Percentiles rank a stretch among this genome's conserved stretches.
phyloP scores from a whole-genome alignment of 2,888 invertebrate species.

The Noctua janthe region DNA sequence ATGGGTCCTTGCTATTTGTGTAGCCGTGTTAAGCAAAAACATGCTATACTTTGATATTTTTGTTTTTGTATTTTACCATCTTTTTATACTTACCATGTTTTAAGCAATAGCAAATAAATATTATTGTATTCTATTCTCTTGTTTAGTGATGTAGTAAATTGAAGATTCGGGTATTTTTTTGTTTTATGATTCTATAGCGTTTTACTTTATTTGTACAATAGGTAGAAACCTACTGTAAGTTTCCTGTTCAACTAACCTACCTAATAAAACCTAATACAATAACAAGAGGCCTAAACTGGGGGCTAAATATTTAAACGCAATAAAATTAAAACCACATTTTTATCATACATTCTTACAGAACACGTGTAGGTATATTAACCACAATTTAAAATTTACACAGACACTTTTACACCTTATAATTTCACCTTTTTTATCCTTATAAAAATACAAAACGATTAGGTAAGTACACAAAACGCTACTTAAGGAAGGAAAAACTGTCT shows the following conservation, averaged over 20 bases:
- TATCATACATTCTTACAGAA: background rate
- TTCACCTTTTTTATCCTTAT: background rate
- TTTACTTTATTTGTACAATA: background rate
- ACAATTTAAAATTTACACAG: background rate
- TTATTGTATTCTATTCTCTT: too few relatives aligned
- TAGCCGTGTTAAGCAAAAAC: too few relatives aligned
- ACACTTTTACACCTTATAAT: background rate
- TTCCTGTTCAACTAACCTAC: background rate
- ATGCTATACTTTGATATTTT: too few relatives aligned
- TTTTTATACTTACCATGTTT: too few relatives aligned
- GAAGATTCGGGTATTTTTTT: too few relatives aligned
- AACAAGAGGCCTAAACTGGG: background rate
- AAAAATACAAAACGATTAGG: background rate
- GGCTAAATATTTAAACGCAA: background rate
- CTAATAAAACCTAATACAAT: background rate
- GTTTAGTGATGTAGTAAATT: too few relatives aligned
- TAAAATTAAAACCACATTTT: slow-evolving; percentile 14
- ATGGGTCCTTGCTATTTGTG: background rate
- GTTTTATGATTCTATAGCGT: background rate
- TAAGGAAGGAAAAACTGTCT: slow-evolving; percentile 14
- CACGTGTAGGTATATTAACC: slow-evolving; percentile 14
- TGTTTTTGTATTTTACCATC: too few relatives aligned
- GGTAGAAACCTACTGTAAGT: background rate
- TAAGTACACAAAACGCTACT: background rate
- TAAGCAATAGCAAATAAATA: too few relatives aligned